Evolutionary conservation across 1,140 invertebrate species (phyloP).

Genomic region (Euwallacea fornicatus): DNA sequence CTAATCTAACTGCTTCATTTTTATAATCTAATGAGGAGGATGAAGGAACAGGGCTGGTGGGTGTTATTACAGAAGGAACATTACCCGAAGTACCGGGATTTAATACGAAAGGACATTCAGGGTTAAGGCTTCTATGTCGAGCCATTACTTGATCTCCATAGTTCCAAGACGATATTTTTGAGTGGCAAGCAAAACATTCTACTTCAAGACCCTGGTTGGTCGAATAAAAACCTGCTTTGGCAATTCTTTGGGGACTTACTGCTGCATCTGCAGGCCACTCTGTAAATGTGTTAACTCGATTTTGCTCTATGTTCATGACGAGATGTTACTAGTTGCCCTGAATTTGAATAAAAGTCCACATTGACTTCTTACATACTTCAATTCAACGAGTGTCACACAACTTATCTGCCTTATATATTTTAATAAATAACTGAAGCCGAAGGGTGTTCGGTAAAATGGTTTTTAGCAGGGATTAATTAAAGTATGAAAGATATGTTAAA

Average conservation of each 20-base stretch:
- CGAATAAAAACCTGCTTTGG: conserved; percentile 82
- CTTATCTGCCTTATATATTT: too few relatives aligned
- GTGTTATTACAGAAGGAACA: conserved; percentile 55
- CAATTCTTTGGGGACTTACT: conserved; percentile 67
- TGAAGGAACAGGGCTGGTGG: conserved; percentile 23
- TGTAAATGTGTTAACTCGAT: conserved; percentile 67
- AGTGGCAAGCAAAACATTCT: conserved; percentile 74
- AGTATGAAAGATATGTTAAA: too few relatives aligned
- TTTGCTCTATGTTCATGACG: conserved; percentile 68
- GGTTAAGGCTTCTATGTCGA: conserved; percentile 63
- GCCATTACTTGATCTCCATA: conserved; percentile 72
- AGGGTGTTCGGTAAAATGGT: too few relatives aligned
- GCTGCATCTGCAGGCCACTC: conserved; percentile 71
- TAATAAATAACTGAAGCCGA: too few relatives aligned
- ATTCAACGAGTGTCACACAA: too few relatives aligned
- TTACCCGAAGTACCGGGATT: conserved; percentile 67
- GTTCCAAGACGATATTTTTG: conserved; percentile 73
- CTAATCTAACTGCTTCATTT: conserved; percentile 57
- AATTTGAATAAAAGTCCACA: too few relatives aligned
- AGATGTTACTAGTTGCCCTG: too few relatives aligned
- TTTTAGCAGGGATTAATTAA: too few relatives aligned
- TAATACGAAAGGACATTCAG: conserved; percentile 72
- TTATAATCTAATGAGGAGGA: conserved; percentile 33
- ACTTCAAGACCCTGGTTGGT: conserved; percentile 68
- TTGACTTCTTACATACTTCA: too few relatives aligned